Evolutionary conservation across 2,797 vertebrate genomes (phyloP).

Genomic region (Danio kyathit): DNA sequence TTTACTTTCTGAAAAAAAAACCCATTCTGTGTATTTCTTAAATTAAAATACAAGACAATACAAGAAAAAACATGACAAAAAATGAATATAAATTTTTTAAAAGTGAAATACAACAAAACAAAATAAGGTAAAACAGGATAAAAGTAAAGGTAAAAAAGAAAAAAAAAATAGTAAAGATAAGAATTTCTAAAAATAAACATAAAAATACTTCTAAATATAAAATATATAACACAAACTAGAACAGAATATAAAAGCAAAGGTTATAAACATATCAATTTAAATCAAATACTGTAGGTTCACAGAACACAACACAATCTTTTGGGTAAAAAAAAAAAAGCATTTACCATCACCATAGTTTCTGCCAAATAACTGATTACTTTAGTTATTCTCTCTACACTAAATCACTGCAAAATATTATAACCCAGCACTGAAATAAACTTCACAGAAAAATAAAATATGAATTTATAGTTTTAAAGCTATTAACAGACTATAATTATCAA

Average conservation of each 20-base stretch:
- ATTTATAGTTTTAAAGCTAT: background rate
- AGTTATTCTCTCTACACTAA: background rate
- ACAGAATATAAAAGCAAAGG: background rate
- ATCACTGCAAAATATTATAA: background rate
- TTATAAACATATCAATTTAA: background rate
- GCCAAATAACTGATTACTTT: background rate
- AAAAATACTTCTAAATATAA: background rate
- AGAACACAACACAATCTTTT: too few relatives aligned
- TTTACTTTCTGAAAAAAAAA: too few relatives aligned
- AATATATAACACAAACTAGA: background rate
- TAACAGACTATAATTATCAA: background rate
- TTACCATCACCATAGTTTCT: conserved; percentile 11
- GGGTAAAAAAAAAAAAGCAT: background rate
- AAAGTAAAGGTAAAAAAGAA: background rate
- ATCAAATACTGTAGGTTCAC: too few relatives aligned
- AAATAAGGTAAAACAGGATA: background rate
- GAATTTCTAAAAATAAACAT: background rate
- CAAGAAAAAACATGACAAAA: background rate
- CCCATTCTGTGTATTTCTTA: too few relatives aligned
- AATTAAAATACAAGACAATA: background rate
- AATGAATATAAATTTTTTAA: background rate
- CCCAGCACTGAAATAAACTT: background rate
- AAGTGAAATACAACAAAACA: background rate
- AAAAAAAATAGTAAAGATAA: background rate
- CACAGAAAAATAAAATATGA: too few relatives aligned